These are phyloP conservation scores for Sminthopsis crassicaudata DNA, from an alignment of 2,113 vertebrate genomes.

Conservation along the genomic window DNA sequence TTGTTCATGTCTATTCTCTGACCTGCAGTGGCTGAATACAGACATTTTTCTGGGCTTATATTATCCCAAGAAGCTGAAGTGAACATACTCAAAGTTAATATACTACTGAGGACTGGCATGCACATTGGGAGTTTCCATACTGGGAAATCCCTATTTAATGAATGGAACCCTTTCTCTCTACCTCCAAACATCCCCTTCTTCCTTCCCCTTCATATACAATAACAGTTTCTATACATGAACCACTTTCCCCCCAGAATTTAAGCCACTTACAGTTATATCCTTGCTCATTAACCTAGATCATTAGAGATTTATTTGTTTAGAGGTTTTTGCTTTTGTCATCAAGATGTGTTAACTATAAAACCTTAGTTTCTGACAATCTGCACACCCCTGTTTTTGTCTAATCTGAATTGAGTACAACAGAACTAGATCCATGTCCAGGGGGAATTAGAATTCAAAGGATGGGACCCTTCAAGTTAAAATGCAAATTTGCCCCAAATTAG, in stretches of 20 bases:
- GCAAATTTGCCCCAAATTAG: slow-evolving; percentile 55
- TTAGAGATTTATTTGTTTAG: slow-evolving; percentile 15
- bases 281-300: background rate
- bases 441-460: slow-evolving; percentile 54
- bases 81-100: background rate
- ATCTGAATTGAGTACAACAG: slow-evolving; percentile 57
- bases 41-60: background rate
- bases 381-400: background rate
- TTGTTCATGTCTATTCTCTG: background rate
- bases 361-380: background rate
- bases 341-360: slow-evolving; percentile 1
- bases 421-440: slow-evolving; percentile 46
- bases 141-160: background rate
- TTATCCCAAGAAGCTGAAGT: background rate
- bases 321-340: slow-evolving; percentile 25
- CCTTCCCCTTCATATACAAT: background rate
- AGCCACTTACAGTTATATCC: background rate
- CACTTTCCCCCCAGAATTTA: background rate
- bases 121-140: background rate
- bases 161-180: background rate
- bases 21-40: background rate
- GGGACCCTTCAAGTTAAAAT: slow-evolving; percentile 7
- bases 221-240: background rate
- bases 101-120: background rate
- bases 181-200: background rate